Evolutionary conservation across 92 coral and sea anemone genomes (phyloP), one percentile per base, ranked within the genome.

Genomic region (Epizoanthus fatuus): DNA sequence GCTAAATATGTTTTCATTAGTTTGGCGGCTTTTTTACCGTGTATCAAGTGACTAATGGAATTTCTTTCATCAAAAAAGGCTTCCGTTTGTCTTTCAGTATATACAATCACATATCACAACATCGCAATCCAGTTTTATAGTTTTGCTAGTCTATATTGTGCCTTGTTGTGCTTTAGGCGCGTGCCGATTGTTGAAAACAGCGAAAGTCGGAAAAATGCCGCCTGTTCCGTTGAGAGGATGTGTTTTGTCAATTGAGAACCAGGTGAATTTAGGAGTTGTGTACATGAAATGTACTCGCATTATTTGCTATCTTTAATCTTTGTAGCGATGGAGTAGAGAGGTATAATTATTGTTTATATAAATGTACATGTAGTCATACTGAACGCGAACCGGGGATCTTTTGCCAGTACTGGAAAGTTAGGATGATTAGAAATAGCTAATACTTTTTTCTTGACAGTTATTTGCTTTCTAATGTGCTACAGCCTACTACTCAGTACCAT

Each of bases 41-140:
- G 47, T 77, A 77, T 76, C 81, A 56, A 62, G 70, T 77, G 40
- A 17, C 55, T 22, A 8, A 38, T 76, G 45, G 25, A 25, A 1
- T 54, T 5, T 70, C 14, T 32, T 42, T n/a, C 37, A n/a, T 6
- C 49, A 35, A 5, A 42, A 14, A 19, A 17, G 15, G 82, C 44
- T 77, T 77, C 82, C 82, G 82, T 38, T 19, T 45, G 49, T 60
- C 70, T 77, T 59, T 77, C 82, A 77, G 20, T 60, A 49, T 49
- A 49, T 29, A 49, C 53, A 42, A n/a, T 11, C 69, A 17, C 14
- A 20, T 77, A 39, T 69, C 54, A 15, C 56, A 62, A 59, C 54
- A 69, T 69, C 56, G 3, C 75, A 6, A 75, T 16, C 7, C 14
- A 8, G 51, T 69, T 60, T 58, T 59, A 22, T 39, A 25, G 11